Evolutionary conservation across 2,113 vertebrate species (phyloP), one percentile per base, ranked within the genome.

Genomic region (Forbesichthys papilliferus): DNA sequence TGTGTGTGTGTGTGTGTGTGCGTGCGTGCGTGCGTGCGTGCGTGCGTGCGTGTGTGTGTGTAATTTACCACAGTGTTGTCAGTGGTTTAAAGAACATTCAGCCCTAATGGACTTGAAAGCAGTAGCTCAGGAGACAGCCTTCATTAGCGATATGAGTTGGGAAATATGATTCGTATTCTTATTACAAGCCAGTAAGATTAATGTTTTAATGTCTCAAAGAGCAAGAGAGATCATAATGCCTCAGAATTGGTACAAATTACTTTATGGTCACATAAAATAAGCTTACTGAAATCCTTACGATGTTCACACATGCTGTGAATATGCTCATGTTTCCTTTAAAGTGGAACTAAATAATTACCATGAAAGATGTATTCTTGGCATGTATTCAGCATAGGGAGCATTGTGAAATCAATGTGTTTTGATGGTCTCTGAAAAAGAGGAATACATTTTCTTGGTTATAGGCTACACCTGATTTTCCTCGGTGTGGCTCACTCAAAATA

Each of bases 181-280:
- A 71, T 61, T 71, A 61, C 66, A 54, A 73, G 60, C 46, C 27
- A 73, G 60, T 75, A 70, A 79, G 63, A 73, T 78, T 75, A 77
- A 7, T 64, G 66, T 66, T 36, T 58, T 13, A 52, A 58, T 18
- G 77, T 79, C 68, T 71, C 55, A 75, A 53, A 65, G 46, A 54
- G 53, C 34, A 61, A 63, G n/a, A 36, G 64, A 51, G 49, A 62
- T 61, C n/a, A 18, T 42, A n/a, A 20, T 42, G n/a, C 36, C 57
- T 20, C 47, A 20, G 42, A 34, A 49, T 66, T 61, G 18, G 10
- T 8, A 7, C 10, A 46, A 33, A 59, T 11, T 34, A 9, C 11
- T 27, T 46, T 11, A 61, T 48, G 8, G 48, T 33, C 61, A 70
- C 12, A 75, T 9, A 11, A 60, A 66, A 48, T 3, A 58, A 12